These are phyloP conservation scores for Coboldia fuscipes DNA, from an alignment of 1,140 invertebrate species.

Conservation along the genomic window DNA sequence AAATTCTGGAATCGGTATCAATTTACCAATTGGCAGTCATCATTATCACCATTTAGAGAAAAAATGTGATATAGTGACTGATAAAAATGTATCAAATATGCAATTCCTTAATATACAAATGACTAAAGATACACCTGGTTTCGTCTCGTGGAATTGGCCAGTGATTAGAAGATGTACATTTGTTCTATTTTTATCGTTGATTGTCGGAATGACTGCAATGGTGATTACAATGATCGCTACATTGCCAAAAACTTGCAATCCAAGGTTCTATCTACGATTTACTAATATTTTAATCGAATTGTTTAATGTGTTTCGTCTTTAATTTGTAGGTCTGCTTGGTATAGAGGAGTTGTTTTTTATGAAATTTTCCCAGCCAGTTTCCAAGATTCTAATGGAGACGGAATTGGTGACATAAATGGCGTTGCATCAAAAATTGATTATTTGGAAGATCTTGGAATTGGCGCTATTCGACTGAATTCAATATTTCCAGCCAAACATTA, in stretches of 20 bases:
- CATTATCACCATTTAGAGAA: conserved; percentile 24
- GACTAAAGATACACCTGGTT: conserved; percentile 22
- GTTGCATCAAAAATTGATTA: conserved; percentile 43
- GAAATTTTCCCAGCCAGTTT: conserved; percentile 67
- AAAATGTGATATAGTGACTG: conserved; percentile 13
- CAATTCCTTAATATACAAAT: conserved; percentile 6
- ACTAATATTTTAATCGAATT: background rate
- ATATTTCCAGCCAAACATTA: conserved; percentile 47
- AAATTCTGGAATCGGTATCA: too few species aligned
- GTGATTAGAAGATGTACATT: conserved; percentile 47
- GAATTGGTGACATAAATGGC: conserved; percentile 50
- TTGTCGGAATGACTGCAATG: conserved; percentile 42
- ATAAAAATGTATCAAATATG: conserved; percentile 10
- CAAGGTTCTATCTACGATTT: conserved; percentile 16
- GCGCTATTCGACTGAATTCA: conserved; percentile 46
- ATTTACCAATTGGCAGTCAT: too few species aligned
- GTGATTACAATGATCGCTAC: conserved; percentile 44
- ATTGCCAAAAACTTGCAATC: conserved; percentile 47
- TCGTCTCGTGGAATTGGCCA: conserved; percentile 63
- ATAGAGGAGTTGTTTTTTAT: conserved; percentile 59
- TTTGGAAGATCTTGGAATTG: conserved; percentile 37
- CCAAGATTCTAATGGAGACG: conserved; percentile 51
- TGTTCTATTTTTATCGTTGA: conserved; percentile 41
- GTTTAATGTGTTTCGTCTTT: conserved; percentile 5
- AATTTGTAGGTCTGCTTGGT: conserved; percentile 36